Base-by-base conservation (phyloP, 1,140 invertebrate genomes). In the Drosophila ironensis region DNA sequence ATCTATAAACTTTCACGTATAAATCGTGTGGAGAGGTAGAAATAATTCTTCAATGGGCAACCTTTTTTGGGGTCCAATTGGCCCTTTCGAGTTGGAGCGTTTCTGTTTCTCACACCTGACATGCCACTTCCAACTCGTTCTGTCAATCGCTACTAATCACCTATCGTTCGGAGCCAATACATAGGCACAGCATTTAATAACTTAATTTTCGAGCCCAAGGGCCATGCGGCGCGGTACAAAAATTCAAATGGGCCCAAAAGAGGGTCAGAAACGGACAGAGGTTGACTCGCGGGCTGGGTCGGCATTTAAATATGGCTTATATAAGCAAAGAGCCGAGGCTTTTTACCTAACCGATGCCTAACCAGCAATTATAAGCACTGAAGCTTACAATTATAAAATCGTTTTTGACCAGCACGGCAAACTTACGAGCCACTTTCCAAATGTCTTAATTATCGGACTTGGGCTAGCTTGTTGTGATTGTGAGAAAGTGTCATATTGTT, bases 351-450 rank as follows among this genome's bases (percentile, higher is more conserved):
- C 80, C 71, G 50, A 78, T 74, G 80, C 60, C 74, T 75, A 81
- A 86, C 60, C 56, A 80, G 75, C 87, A 84, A 84, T 86, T 86
- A 86, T 72, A 87, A 37, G 56, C 48, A 51, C 27, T 27, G 41
- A 51, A 80, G 70, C 67, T 72, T 64, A 40, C 80, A 87, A 86
- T 86, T 86, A 86, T 72, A 86, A 86, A 80, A 80, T 84, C 74
- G 54, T 86, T 86, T 77, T 81, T 59, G 40, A 69, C 25, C 71
- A 72, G 76, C 67, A 51, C 70, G 38, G 48, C 40, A 42, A 54
- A 38, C 24, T 51, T 30, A 54, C 17, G 17, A 59, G 44, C 61
- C 47, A 75, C 71, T 86, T 86, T 86, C 71, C 57, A 80, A 86
- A 86, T 86, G 52, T 66, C 80, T 86, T 87, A 75, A 86, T 86